Evolutionary conservation across 2,888 invertebrate genomes (phyloP), one percentile per base, ranked within the genome.

Genomic region (Andrena bucephala): DNA sequence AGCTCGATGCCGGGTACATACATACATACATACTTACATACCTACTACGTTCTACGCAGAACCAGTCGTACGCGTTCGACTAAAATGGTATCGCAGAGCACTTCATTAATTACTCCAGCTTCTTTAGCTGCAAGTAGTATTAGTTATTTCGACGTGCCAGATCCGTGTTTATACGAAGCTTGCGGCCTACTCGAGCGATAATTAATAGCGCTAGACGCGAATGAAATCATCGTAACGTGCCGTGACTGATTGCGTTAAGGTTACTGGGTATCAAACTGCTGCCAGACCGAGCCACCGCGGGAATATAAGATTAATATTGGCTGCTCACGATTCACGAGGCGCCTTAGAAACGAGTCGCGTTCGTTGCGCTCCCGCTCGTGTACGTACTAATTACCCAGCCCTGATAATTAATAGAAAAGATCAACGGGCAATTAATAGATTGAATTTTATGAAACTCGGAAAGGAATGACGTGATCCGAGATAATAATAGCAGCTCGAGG

Each of bases 161-260:
- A 72, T 65, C 71, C 88, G 77, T 86, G 88, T 82, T 80, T 85
- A 54, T 83, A 68, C 86, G 67, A 67, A 62, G 75, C 75, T 72
- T 29, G 54, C 77, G 76, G 76, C 48, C 74, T 78, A 57, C 81
- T 78, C 79, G 77, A 24, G 72, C 75, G 81, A 87, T 88, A 88
- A 87, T 87, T 88, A 87, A 87, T 88, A 81, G 85, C 81, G 77
- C 20, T 70, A 73, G 85, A 85, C 83, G 81, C 83, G 85, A 87
- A 87, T 81, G 85, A 87, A 87, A 87, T 88, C 85, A 87, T 87
- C 87, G 87, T 87, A 87, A 87, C 73, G 85, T 57, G 85, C 73
- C 88, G 85, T 87, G 87, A 87, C 87, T 81, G 88, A 87, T 87
- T 77, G 87, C 87, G 74, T 78, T 81, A 78, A 62, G 81, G 85